Evolutionary conservation across 2,797 vertebrate genomes (phyloP).

Genomic region (Capromys pilorides): DNA sequence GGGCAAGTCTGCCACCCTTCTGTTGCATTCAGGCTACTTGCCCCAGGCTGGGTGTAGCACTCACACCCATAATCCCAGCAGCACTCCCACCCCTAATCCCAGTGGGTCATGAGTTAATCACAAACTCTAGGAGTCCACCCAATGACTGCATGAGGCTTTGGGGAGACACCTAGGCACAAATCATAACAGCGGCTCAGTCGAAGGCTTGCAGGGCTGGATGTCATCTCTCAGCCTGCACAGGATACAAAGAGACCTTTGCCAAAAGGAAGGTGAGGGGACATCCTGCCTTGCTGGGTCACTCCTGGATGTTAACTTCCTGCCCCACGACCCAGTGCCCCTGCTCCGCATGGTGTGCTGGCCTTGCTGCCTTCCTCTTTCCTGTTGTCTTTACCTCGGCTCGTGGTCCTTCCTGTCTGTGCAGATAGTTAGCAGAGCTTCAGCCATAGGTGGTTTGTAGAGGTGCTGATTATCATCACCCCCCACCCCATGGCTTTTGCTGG

Average conservation of each 20-base stretch:
- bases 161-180: too few species aligned
- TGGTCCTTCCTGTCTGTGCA: neutral
- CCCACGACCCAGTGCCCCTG: neutral
- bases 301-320: slow-evolving; percentile 59
- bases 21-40: too few species aligned
- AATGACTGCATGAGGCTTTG: too few species aligned
- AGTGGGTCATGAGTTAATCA: too few species aligned
- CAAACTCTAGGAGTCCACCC: too few species aligned
- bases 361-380: slow-evolving; percentile 9
- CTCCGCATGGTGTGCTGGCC: neutral
- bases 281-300: slow-evolving; percentile 29
- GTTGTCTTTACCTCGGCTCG: neutral
- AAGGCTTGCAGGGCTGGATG: neutral
- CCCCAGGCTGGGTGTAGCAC: too few species aligned
- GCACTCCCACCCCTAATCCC: too few species aligned
- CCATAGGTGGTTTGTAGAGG: neutral
- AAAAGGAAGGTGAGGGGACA: neutral
- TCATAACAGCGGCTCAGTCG: neutral
- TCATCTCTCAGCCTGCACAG: neutral
- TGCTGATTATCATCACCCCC: neutral
- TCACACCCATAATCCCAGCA: too few species aligned
- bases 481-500: neutral
- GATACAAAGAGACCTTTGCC: neutral
- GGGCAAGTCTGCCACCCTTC: too few species aligned
- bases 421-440: rapidly evolving